Conservation (phyloP, 2,888 invertebrate species). For the Pterostichus niger region DNA sequence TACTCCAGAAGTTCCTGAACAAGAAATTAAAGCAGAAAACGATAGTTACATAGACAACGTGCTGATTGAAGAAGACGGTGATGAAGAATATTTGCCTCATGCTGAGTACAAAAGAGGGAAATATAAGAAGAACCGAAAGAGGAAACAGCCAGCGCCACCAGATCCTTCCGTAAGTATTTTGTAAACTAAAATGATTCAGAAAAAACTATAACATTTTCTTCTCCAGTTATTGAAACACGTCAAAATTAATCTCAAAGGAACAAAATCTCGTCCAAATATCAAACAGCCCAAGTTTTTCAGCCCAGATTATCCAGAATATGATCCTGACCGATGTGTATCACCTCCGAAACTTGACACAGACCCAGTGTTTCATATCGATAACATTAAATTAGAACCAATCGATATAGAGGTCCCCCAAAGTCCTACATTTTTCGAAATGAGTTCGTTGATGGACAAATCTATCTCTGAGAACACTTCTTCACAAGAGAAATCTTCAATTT, state of each 20-base stretch:
- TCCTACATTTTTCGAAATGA: conserved; percentile 53
- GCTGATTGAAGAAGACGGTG: conserved; percentile 62
- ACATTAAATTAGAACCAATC: conserved; percentile 75
- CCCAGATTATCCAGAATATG: conserved; percentile 70
- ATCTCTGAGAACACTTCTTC: neutral
- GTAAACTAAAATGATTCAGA: neutral
- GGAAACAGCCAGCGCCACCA: conserved; percentile 60
- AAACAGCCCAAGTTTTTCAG: conserved; percentile 76
- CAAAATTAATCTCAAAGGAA: conserved; percentile 74
- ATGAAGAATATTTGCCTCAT: conserved; percentile 68
- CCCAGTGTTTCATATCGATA: conserved; percentile 70
- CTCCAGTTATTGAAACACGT: conserved; percentile 72
- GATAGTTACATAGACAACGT: conserved; percentile 58
- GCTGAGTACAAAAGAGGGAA: conserved; percentile 67
- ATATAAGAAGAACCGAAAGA: conserved; percentile 64
- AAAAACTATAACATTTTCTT: neutral
- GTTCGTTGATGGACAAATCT: conserved; percentile 36
- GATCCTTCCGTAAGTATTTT: conserved; percentile 59
- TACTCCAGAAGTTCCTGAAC: neutral
- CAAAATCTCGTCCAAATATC: conserved; percentile 75
- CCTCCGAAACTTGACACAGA: conserved; percentile 66
- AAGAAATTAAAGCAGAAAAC: conserved; percentile 9
- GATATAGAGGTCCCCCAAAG: conserved; percentile 71
- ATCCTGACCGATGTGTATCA: conserved; percentile 68
- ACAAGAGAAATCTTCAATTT: neutral